Percentiles rank a stretch among this genome's conserved stretches.
phyloP scores from a whole-genome alignment of 2,888 invertebrate genomes.

The Drosophila birchii region DNA sequence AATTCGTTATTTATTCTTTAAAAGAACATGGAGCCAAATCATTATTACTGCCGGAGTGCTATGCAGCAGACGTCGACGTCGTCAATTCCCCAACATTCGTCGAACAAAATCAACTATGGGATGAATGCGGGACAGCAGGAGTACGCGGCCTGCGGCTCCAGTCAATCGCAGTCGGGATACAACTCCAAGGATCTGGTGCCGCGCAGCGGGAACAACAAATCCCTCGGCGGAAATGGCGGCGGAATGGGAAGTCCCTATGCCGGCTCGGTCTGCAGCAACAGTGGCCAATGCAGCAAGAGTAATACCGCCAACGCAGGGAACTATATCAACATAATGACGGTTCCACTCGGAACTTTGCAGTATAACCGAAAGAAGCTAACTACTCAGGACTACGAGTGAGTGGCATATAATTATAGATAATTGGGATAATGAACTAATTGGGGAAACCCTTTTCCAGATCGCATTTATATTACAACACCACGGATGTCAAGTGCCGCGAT shows the following conservation, averaged over 20 bases:
- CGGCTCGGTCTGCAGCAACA: slow-evolving; percentile 60
- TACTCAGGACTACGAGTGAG: slow-evolving; percentile 84
- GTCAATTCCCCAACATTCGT: slow-evolving; percentile 67
- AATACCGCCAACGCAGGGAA: slow-evolving; percentile 70
- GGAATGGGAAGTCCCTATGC: slow-evolving; percentile 52
- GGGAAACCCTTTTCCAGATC: slow-evolving; percentile 67
- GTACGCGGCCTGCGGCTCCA: slow-evolving; percentile 61
- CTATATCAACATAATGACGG: slow-evolving; percentile 84
- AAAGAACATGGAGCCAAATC: slow-evolving; percentile 82
- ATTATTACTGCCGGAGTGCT: slow-evolving; percentile 81
- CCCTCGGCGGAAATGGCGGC: slow-evolving; percentile 49
- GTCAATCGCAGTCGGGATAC: slow-evolving; percentile 51
- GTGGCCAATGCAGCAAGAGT: slow-evolving; percentile 62
- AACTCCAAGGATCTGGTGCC: slow-evolving; percentile 62
- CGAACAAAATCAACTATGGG: slow-evolving; percentile 64
- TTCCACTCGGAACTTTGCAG: slow-evolving; percentile 83
- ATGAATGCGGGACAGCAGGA: slow-evolving; percentile 63
- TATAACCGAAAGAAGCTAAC: slow-evolving; percentile 84
- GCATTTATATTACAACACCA: slow-evolving; percentile 83
- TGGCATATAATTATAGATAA: slow-evolving; percentile 18
- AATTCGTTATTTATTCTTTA: neutral
- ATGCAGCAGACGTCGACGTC: slow-evolving; percentile 66
- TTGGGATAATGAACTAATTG: neutral
- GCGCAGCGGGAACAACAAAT: slow-evolving; percentile 64
- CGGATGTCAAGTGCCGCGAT: slow-evolving; percentile 83